Evolutionary conservation across 2,113 vertebrate species (phyloP).

Genomic region (Oxyura jamaicensis): DNA sequence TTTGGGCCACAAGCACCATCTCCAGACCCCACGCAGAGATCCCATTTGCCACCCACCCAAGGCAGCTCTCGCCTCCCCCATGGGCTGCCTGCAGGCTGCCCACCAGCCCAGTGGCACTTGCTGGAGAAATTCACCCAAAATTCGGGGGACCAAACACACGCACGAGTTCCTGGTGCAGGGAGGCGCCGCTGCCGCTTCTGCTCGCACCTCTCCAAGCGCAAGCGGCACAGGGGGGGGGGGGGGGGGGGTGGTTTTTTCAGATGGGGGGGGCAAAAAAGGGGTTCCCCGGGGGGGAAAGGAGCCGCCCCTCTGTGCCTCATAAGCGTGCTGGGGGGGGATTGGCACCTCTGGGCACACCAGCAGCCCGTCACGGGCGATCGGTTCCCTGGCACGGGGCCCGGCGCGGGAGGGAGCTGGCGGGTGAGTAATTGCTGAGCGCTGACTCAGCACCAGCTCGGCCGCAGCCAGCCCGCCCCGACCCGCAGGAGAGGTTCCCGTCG

Average conservation of each 20-base stretch:
- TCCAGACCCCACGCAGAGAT: neutral
- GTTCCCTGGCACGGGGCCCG: neutral
- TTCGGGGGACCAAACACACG: neutral
- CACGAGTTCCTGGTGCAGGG: neutral
- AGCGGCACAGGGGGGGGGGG: neutral
- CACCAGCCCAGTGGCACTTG: slow-evolving; percentile 40
- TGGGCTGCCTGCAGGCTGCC: slow-evolving; percentile 41
- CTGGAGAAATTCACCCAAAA: slow-evolving; percentile 42
- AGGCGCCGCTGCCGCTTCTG: neutral
- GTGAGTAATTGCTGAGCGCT: neutral
- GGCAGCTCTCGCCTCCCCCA: neutral
- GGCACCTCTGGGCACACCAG: neutral
- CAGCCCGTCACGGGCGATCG: neutral
- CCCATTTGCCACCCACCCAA: neutral
- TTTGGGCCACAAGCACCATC: neutral
- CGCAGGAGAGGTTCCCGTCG: fast-evolving
- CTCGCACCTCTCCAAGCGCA: neutral
- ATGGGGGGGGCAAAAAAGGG: too few relatives aligned
- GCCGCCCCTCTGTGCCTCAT: fast-evolving
- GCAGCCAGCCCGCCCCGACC: neutral
- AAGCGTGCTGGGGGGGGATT: fast-evolving
- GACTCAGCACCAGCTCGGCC: neutral
- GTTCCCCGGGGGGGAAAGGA: too few relatives aligned
- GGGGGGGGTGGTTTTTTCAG: neutral
- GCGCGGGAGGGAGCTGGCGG: neutral